A percentile compares a stretch with the other conserved stretches of the same genome.
phyloP scores from a whole-genome alignment of 2,113 vertebrate species.

The Trichechus manatus region DNA sequence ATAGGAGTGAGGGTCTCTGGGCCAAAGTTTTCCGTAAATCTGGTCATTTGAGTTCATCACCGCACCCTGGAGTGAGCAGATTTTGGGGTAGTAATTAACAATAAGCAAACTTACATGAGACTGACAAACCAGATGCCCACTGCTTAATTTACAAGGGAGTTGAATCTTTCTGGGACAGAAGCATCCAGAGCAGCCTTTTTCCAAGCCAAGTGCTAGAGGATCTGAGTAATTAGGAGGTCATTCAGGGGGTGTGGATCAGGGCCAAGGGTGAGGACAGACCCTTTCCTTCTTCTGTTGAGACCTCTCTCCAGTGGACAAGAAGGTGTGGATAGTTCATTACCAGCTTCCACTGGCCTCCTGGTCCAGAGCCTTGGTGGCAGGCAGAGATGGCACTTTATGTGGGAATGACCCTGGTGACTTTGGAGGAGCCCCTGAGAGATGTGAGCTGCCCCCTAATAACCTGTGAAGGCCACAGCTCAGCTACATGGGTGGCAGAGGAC shows the following conservation, averaged over 20 bases:
- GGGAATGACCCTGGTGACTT: not conserved
- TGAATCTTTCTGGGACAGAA: not conserved
- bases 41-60: not conserved
- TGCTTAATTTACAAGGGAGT: not conserved
- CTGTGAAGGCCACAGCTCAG: not conserved
- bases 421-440: not conserved
- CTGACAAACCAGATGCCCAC: not conserved
- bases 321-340: not conserved
- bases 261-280: not conserved
- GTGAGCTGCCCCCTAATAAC: not conserved
- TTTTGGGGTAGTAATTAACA: not conserved
- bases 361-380: not conserved
- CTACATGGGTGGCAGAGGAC: not conserved
- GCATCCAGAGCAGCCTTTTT: not conserved
- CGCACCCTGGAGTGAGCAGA: not conserved
- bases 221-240: not conserved
- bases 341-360: not conserved
- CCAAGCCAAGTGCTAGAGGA: not conserved
- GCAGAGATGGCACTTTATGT: not conserved
- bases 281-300: not conserved
- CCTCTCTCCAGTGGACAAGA: not conserved
- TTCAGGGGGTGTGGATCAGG: not conserved
- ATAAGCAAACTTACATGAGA: not conserved
- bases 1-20: no score
- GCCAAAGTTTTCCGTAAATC: not conserved